These are phyloP conservation scores for Craterocephalus amniculus DNA, from an alignment of 2,797 vertebrate genomes.

Conservation along the genomic window DNA sequence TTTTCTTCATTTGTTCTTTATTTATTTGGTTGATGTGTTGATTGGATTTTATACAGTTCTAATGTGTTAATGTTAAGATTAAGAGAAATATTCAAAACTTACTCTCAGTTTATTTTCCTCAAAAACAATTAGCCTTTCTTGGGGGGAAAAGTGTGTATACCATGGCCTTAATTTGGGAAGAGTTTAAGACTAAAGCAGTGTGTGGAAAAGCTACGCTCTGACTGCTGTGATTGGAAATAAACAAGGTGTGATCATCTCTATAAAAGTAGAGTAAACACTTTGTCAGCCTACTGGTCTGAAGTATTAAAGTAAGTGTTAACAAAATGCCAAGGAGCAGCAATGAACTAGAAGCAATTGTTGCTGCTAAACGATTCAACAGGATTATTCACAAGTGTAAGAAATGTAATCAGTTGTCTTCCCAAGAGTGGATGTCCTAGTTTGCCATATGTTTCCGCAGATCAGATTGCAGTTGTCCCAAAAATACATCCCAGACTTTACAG, in stretches of 20 bases:
- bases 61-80: slow-evolving; percentile 19
- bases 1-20: slow-evolving; percentile 39
- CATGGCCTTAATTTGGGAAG: background rate
- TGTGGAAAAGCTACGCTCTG: background rate
- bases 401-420: background rate
- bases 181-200: background rate
- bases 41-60: slow-evolving; percentile 32
- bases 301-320: background rate
- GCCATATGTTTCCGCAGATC: background rate
- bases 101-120: background rate
- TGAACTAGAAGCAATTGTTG: background rate
- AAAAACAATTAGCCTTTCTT: background rate
- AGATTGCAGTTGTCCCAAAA: background rate
- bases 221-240: background rate
- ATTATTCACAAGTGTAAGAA: background rate
- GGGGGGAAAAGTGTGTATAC: background rate
- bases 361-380: background rate
- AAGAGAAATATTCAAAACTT: slow-evolving; percentile 14
- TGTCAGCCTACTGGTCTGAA: background rate
- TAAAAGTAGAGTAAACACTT: background rate
- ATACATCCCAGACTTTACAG: background rate
- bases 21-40: slow-evolving; percentile 26
- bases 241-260: background rate
- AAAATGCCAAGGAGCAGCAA: background rate
- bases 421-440: background rate